Conservation (phyloP, 1,140 invertebrate species). For the Brachionus koreanus region DNA sequence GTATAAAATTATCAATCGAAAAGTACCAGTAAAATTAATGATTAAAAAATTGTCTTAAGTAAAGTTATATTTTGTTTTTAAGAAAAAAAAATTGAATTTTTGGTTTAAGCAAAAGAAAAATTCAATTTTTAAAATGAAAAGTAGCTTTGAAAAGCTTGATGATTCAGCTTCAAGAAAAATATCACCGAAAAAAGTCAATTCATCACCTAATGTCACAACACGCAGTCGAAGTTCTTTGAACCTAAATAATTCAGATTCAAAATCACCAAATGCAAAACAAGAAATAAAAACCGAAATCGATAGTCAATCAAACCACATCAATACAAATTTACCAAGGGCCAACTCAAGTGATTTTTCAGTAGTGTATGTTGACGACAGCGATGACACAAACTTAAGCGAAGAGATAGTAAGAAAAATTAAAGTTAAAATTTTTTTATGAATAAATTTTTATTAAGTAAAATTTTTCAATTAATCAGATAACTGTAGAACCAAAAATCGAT, state of each 20-base stretch:
- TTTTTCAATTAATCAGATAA: not conserved
- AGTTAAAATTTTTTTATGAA: too few relatives aligned
- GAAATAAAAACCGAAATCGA: conserved; percentile 12
- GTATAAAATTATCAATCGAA: too few relatives aligned
- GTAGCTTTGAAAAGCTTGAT: not conserved
- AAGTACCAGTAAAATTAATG: not conserved
- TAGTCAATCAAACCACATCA: not conserved
- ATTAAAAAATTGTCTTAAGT: not conserved
- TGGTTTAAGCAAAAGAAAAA: not conserved
- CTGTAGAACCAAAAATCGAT: not conserved
- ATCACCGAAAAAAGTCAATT: not conserved
- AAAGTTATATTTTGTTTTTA: not conserved
- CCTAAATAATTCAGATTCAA: not conserved
- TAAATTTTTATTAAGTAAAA: not conserved
- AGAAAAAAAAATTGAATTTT: not conserved
- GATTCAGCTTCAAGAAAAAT: not conserved
- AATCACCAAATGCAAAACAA: not conserved
- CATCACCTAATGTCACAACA: not conserved
- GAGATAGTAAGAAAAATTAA: not conserved
- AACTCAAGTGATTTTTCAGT: conserved; percentile 26
- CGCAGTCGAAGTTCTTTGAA: not conserved
- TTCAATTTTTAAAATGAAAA: not conserved
- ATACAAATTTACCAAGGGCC: not conserved
- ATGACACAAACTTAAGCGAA: not conserved
- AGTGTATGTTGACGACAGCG: conserved; percentile 18